Evolutionary conservation across 1,140 invertebrate genomes (phyloP), one percentile per base, ranked within the genome.

Genomic region (Caenorhabditis inopinata): DNA sequence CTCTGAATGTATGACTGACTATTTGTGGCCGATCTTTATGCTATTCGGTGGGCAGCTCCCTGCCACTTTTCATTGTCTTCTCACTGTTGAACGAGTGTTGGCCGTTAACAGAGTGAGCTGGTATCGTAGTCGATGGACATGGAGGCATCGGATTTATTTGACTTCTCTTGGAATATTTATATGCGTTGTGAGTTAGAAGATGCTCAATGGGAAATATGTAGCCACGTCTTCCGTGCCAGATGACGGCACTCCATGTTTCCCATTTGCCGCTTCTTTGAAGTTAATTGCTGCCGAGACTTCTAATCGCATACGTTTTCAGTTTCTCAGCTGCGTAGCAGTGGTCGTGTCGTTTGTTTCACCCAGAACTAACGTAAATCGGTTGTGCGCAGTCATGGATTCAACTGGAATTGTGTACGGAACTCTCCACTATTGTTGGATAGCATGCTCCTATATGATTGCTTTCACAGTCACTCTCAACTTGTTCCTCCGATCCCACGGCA

Each of bases 341-440:
- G 1, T 68, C 12, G 58, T 68, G 2, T 68, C 58, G 9, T 68
- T 38, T 21, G 58, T 32, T 6, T 68, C 58, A 21, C 58, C 58
- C 11, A 18, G 29, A 16, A 1, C 38, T 1, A 78, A 62, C 35
- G 38, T 35, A 9, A 35, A 58, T 27, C 32, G 76, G 32, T 23
- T 78, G 3, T 78, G 76, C 38, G 49, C 76, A 62, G 76, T 78
- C 1, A 58, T 78, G 76, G 32, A 78, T 62, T 78, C 76, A 29
- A 78, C 76, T 45, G 51, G 76, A 49, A 62, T 78, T 16, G 23
- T 68, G 3, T 78, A 45, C 38, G 51, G 51, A 78, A 78, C 51
- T 32, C 32, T 68, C 42, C 76, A 78, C 23, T 78, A 62, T 23
- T 45, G 49, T 21, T 51, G 49, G 35, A 58, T 38, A 35, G 76